phyloP scores from a whole-genome alignment of 1,140 invertebrate species.

The Planococcus citri region DNA sequence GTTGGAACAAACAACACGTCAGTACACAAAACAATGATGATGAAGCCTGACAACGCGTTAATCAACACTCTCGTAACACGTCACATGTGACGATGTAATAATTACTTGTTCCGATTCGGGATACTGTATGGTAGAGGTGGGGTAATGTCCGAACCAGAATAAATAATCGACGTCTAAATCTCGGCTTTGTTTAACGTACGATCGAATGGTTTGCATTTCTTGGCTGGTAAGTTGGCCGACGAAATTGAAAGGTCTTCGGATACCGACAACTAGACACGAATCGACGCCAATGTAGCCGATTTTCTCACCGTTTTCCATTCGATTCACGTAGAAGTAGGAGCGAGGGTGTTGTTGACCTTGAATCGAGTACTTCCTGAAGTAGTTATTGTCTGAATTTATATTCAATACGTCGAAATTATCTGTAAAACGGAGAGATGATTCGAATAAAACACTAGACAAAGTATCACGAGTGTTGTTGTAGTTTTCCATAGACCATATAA shows the following conservation, averaged over 20 bases:
- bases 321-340: conserved; percentile 62
- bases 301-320: conserved; percentile 31
- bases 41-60: too few relatives aligned
- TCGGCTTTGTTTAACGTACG: conserved; percentile 35
- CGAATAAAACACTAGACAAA: conserved; percentile 33
- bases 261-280: conserved; percentile 74
- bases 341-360: conserved; percentile 55
- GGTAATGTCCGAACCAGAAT: conserved; percentile 87
- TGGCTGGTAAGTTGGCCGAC: conserved; percentile 57
- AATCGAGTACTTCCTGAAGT: conserved; percentile 65
- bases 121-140: conserved; percentile 71
- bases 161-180: conserved; percentile 41
- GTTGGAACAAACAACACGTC: conserved; percentile 22
- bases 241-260: conserved; percentile 83
- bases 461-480: too few relatives aligned
- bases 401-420: conserved; percentile 80
- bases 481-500: not conserved
- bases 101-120: conserved; percentile 29
- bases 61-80: not conserved
- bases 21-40: too few relatives aligned
- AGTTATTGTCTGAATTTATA: conserved; percentile 56
- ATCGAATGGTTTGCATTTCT: conserved; percentile 42
- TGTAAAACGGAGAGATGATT: conserved; percentile 40
- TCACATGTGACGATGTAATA: not conserved
- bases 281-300: conserved; percentile 71